Evolutionary conservation across 2,888 invertebrate genomes (phyloP).

Genomic region (Drosophila meridiana): DNA sequence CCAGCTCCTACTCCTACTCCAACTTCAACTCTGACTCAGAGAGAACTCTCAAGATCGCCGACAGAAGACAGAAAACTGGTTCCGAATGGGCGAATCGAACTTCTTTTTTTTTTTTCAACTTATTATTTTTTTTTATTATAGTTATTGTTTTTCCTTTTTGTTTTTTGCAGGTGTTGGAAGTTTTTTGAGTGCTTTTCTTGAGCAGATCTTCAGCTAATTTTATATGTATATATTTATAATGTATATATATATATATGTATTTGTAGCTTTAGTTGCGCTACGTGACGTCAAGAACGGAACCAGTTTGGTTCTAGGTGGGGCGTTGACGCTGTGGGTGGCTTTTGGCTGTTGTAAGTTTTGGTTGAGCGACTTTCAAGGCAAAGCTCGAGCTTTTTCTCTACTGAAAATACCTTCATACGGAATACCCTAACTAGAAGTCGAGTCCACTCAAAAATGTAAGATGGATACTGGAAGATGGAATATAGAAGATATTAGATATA

Average conservation of each 20-base stretch:
- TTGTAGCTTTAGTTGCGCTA: neutral
- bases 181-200: conserved; percentile 17
- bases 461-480: neutral
- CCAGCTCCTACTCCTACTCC: neutral
- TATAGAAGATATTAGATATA: neutral
- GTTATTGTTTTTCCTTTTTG: neutral
- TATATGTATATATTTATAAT: neutral
- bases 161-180: conserved; percentile 22
- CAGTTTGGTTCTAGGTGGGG: conserved; percentile 22
- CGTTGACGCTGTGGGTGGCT: conserved; percentile 25
- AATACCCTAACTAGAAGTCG: conserved; percentile 9
- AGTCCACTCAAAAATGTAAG: neutral
- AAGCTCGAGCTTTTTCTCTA: conserved; percentile 7
- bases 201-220: conserved; percentile 12
- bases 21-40: neutral
- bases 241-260: neutral
- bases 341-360: conserved; percentile 25
- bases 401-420: conserved; percentile 16
- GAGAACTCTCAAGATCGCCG: conserved; percentile 3
- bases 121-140: neutral
- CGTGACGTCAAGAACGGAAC: conserved; percentile 31
- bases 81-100: conserved; percentile 12
- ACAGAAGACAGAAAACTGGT: conserved; percentile 24
- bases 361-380: conserved; percentile 28
- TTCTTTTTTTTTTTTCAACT: neutral